Percentiles rank a stretch among this genome's conserved stretches.
Conservation (phyloP, 92 coral and sea anemone genomes). For the Virgularia gustaviana region DNA sequence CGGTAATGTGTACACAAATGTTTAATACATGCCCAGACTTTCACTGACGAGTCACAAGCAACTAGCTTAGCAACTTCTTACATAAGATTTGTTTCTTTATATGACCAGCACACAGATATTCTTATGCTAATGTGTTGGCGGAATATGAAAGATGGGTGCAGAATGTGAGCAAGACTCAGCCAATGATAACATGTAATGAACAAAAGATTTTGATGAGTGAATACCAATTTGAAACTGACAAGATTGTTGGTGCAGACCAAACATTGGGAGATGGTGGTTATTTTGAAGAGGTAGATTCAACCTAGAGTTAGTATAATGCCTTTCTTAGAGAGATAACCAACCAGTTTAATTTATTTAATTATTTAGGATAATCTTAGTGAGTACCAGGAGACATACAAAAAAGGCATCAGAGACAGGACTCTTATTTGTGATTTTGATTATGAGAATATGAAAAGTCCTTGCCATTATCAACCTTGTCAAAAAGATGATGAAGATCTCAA, state of each 20-base stretch:
- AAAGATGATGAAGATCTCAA: constrained; percentile 49
- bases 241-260: constrained; percentile 58
- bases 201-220: constrained; percentile 86
- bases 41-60: neutral
- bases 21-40: neutral
- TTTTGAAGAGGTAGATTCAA: constrained; percentile 71
- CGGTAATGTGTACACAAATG: neutral
- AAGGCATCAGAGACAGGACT: too few relatives aligned
- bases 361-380: neutral
- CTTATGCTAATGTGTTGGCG: constrained; percentile 67
- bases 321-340: neutral
- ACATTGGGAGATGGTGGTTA: constrained; percentile 95
- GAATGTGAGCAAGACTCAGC: constrained; percentile 61
- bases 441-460: constrained; percentile 71
- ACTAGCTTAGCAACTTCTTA: neutral
- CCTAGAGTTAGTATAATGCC: too few relatives aligned
- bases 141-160: constrained; percentile 91
- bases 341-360: too few relatives aligned
- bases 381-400: neutral
- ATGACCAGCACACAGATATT: constrained; percentile 43
- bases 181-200: constrained; percentile 65
- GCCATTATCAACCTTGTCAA: constrained; percentile 52
- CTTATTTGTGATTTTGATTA: constrained; percentile 81
- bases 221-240: constrained; percentile 81
- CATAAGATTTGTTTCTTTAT: constrained; percentile 3